Base-by-base conservation (phyloP, 2,113 vertebrate species). In the Xiphophorus couchianus region DNA sequence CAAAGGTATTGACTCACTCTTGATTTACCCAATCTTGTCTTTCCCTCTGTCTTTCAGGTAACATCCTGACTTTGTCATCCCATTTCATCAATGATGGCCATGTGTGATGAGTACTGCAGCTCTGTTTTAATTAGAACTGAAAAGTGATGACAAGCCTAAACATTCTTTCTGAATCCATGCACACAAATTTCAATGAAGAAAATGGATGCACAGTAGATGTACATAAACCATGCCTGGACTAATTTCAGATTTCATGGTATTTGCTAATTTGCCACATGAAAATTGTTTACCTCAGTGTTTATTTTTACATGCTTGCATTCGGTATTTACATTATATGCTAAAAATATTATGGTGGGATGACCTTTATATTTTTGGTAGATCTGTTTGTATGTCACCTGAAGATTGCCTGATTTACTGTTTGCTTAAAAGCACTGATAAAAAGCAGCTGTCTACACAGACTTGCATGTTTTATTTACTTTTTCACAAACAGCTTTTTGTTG, bases 21-120 rank as follows among this genome's bases (percentile, higher is more conserved):
- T 13, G 12, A 42, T 9, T 78, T 29, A 54, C 77, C 85, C 88
- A 66, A 88, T 12, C 0, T 13, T 77, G n/a, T 83, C 58, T 86
- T 33, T 88, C 35, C 48, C 42, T 87, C 15, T 91, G 58, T 88
- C 62, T 93, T 91, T n/a, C 92, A 94, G 93, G 93, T 94, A 94
- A 93, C 65, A 66, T 54, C 29, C 62, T 77, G 44, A 77, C 83
- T 82, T 60, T 71, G 83, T 85, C 69, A 30, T 81, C 77, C 66
- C 70, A 61, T 19, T 61, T 42, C 69, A 63, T 73, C 73, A 80
- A 5, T 39, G 86, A 80, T 66, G 69, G 75, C 80, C 14, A 67
- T 27, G 77, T 79, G 74, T 77, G 87, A 88, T 90, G 80, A 91
- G 89, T 92, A 89, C 81, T 63, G 48, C 12, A 71, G 28, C 62